Evolutionary conservation across 2,797 vertebrate genomes (phyloP).

Genomic region (Acanthiza pusilla): DNA sequence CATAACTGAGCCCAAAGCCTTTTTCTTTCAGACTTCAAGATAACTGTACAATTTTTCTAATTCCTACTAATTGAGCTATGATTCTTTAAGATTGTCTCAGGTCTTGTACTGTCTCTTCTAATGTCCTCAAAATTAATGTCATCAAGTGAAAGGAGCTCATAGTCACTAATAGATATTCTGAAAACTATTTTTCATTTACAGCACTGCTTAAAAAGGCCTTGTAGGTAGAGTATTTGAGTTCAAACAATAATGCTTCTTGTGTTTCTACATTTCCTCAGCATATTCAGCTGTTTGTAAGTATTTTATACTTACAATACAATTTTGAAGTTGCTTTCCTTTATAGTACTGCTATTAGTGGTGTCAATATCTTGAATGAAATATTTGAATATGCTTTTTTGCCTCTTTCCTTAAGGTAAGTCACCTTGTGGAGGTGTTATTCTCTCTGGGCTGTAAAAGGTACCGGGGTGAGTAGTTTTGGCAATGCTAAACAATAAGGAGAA

Average conservation of each 20-base stretch:
- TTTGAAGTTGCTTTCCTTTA: not conserved
- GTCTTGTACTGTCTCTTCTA: not conserved
- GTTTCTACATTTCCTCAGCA: not conserved
- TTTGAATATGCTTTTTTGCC: not conserved
- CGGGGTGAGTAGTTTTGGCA: not conserved
- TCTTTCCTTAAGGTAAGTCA: not conserved
- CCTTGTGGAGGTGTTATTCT: not conserved
- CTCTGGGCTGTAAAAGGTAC: not conserved
- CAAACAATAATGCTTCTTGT: not conserved
- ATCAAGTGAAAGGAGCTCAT: not conserved
- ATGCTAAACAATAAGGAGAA: not conserved
- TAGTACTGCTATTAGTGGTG: not conserved
- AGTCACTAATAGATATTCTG: not conserved
- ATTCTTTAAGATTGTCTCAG: not conserved
- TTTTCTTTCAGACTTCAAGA: not conserved
- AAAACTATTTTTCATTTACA: not conserved
- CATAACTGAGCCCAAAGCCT: not conserved
- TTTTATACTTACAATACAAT: not conserved
- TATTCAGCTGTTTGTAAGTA: not conserved
- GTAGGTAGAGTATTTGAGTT: not conserved
- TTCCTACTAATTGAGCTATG: constrained; percentile 11
- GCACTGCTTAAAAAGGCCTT: not conserved
- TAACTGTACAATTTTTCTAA: constrained; percentile 2
- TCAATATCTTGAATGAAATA: not conserved
- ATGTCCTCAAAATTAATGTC: not conserved